Evolutionary conservation across 2,113 vertebrate species (phyloP).

Genomic region (Neogale vison): DNA sequence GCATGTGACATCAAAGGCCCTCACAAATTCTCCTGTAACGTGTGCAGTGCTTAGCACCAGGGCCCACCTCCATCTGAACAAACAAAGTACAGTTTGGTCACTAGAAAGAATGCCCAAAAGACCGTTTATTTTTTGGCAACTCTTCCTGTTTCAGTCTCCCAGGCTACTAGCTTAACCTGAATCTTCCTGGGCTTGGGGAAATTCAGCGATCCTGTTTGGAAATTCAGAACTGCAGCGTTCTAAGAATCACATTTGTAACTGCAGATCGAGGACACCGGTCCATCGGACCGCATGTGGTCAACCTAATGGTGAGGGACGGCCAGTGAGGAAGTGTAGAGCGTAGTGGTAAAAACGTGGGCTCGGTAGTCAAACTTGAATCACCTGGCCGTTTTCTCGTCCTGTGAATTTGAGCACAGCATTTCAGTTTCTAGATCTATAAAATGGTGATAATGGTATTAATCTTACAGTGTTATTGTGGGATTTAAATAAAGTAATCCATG

Average conservation of each 20-base stretch:
- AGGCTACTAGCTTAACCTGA: not conserved
- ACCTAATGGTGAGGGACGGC: not conserved
- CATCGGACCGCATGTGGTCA: not conserved
- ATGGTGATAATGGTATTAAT: not conserved
- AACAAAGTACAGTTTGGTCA: constrained; percentile 87
- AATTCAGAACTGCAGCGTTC: not conserved
- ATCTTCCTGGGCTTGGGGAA: not conserved
- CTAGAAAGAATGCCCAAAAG: constrained; percentile 78
- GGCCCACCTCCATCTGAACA: constrained; percentile 89
- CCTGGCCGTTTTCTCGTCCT: not conserved
- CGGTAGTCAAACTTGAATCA: not conserved
- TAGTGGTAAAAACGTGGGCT: not conserved
- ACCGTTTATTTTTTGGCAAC: constrained; percentile 5
- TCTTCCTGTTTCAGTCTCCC: constrained; percentile 46
- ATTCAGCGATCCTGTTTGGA: not conserved
- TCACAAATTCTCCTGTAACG: constrained; percentile 88
- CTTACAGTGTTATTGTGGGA: not conserved
- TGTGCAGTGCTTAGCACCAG: constrained; percentile 86
- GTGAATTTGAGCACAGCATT: not conserved
- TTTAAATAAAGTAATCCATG: not conserved
- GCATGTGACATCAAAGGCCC: constrained; percentile 94
- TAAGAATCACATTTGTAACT: not conserved
- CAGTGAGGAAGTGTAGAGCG: not conserved
- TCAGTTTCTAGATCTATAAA: constrained; percentile 17
- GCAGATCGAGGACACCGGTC: not conserved